phyloP scores from a whole-genome alignment of 1,140 invertebrate genomes.

The Drosophila punjabiensis region DNA sequence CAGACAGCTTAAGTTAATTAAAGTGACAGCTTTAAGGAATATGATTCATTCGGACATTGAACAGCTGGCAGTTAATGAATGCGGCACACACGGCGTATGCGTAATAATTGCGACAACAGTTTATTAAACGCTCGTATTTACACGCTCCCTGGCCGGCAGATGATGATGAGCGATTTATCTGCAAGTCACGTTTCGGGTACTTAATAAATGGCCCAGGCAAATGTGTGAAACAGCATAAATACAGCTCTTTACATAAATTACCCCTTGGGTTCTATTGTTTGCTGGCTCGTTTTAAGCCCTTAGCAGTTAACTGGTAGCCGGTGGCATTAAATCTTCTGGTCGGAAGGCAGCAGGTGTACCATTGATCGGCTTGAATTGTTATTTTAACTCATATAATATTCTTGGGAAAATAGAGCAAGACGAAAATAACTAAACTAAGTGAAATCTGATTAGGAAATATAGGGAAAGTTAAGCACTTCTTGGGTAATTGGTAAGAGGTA shows the following conservation, averaged over 20 bases:
- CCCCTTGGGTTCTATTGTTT: slow-evolving; percentile 43
- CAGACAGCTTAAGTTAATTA: background rate
- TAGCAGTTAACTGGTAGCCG: slow-evolving; percentile 43
- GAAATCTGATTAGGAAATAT: background rate
- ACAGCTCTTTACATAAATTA: slow-evolving; percentile 59
- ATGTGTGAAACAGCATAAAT: slow-evolving; percentile 62
- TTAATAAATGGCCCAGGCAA: slow-evolving; percentile 62
- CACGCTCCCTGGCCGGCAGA: slow-evolving; percentile 34
- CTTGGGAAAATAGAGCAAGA: background rate
- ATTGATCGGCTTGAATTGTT: slow-evolving; percentile 34
- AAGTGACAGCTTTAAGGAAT: slow-evolving; percentile 20
- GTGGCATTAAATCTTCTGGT: slow-evolving; percentile 16
- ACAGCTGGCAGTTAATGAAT: slow-evolving; percentile 57
- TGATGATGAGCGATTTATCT: slow-evolving; percentile 53
- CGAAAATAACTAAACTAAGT: background rate
- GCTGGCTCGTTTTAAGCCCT: slow-evolving; percentile 44
- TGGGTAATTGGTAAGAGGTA: background rate
- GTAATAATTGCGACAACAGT: slow-evolving; percentile 56
- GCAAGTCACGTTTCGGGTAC: slow-evolving; percentile 62
- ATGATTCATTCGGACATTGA: slow-evolving; percentile 27
- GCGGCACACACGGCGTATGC: slow-evolving; percentile 46
- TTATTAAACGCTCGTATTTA: slow-evolving; percentile 67
- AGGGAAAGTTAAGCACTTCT: background rate
- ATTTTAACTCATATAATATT: slow-evolving; percentile 10
- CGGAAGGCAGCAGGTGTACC: slow-evolving; percentile 34